Evolutionary conservation across 2,888 invertebrate genomes (phyloP).

Genomic region (Synergus umbraculus): DNA sequence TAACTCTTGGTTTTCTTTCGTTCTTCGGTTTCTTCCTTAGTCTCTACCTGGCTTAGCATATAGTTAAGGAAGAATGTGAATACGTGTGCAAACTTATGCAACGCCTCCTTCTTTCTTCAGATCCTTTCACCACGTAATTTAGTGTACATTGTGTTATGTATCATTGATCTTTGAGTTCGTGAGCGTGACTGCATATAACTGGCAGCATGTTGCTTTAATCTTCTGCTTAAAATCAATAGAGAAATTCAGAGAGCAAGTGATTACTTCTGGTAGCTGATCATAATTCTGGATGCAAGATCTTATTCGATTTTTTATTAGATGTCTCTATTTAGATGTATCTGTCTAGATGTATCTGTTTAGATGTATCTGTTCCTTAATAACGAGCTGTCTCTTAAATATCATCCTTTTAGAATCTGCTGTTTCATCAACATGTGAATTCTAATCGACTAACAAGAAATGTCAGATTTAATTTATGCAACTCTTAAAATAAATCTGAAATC

Average conservation of each 20-base stretch:
- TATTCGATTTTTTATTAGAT: background rate
- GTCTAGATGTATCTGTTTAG: no score
- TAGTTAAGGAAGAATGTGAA: background rate
- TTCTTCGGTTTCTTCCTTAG: background rate
- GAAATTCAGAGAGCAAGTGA: background rate
- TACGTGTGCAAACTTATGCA: conserved; percentile 1
- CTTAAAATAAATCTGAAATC: conserved; percentile 9
- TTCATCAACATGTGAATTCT: background rate
- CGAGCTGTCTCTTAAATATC: no score
- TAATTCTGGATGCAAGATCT: background rate
- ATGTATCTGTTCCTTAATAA: no score
- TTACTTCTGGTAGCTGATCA: background rate
- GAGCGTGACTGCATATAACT: conserved; percentile 22
- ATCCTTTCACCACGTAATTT: conserved; percentile 31
- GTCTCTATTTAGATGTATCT: no score
- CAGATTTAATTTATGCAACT: background rate
- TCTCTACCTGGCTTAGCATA: background rate
- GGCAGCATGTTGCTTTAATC: conserved; percentile 11
- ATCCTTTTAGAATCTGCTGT: background rate
- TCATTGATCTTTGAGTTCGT: conserved; percentile 27
- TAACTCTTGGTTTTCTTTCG: background rate
- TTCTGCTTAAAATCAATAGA: conserved; percentile 11
- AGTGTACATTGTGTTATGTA: conserved; percentile 39
- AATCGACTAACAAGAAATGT: background rate
- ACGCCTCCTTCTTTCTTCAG: background rate